These are phyloP conservation scores for Onychomys arenicola DNA, from an alignment of 2,797 vertebrate species.

Conservation along the genomic window DNA sequence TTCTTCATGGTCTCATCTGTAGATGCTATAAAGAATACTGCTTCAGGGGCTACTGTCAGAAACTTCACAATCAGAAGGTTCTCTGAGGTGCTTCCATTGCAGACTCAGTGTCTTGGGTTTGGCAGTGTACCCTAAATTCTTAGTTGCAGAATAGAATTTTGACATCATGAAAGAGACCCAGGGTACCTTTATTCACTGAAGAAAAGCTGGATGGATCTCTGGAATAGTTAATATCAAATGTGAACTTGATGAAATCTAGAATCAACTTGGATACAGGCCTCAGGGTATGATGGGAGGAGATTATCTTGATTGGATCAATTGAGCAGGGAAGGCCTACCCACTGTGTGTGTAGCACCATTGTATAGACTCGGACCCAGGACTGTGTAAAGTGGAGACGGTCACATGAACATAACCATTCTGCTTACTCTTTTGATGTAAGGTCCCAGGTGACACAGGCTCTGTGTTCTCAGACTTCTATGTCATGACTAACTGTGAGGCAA, in stretches of 20 bases:
- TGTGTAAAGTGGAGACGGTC: no score
- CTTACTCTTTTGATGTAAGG: background rate
- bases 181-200: background rate
- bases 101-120: background rate
- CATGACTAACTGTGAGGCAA: background rate
- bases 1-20: background rate
- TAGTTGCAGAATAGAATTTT: background rate
- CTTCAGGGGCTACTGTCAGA: background rate
- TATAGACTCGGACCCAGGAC: background rate
- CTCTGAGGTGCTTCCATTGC: background rate
- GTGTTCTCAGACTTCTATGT: no score
- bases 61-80: background rate
- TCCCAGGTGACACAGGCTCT: background rate
- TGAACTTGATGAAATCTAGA: background rate
- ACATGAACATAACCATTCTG: no score
- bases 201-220: background rate
- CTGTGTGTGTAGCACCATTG: background rate
- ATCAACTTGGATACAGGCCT: background rate
- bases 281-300: no score
- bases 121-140: background rate
- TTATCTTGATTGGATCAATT: background rate
- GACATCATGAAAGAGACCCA: background rate
- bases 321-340: no score
- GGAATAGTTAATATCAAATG: background rate
- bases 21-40: background rate